Base-by-base conservation (phyloP, 2,113 vertebrate genomes). In the Tiliqua scincoides region DNA sequence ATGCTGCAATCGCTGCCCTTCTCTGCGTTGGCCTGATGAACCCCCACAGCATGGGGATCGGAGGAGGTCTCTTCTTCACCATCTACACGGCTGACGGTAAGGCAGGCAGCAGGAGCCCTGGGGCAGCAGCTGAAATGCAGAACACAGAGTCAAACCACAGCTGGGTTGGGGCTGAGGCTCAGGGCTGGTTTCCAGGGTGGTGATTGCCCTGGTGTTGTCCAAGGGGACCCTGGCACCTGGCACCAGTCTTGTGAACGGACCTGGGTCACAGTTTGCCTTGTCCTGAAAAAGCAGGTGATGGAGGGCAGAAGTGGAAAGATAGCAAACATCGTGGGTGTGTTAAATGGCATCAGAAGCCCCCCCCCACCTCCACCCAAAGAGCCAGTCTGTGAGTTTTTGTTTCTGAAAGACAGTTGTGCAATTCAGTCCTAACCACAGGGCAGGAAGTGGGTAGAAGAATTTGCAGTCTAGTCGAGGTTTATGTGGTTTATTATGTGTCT, bases 21-120 rank as follows among this genome's bases (percentile, higher is more conserved):
- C 95, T 99, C 40, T 99, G 99, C 10, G 85, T 95, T 52, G 98
- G 98, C 54, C 94, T 99, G 79, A 94, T 99, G 96, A 99, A 99
- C 0, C 94, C 97, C 68, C 98, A 99, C 95, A 99, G 98, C 89
- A 97, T 96, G 97, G 99, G 99, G 65, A 99, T 99, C 2, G 99
- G 98, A 80, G 99, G 99, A 2, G 99, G 99, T 6, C 90, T 98
- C 76, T 98, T 98, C 93, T 57, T 99, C n/a, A 99, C 95, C 83
- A 98, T 99, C 94, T 98, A 98, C 79, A 88, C 96, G 35, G 93
- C 57, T 79, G 97, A 97, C 2, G 97, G 99, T 99, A 97, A 94
- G 93, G 43, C 14, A 92, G 90, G 35, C 43, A 70, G 62, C 25
- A 9, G 32, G 30, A 10, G 21, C 23, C 3, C 11, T 2, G 37